Base-by-base conservation (phyloP, 2,888 invertebrate genomes). In the Mythimna pallens region DNA sequence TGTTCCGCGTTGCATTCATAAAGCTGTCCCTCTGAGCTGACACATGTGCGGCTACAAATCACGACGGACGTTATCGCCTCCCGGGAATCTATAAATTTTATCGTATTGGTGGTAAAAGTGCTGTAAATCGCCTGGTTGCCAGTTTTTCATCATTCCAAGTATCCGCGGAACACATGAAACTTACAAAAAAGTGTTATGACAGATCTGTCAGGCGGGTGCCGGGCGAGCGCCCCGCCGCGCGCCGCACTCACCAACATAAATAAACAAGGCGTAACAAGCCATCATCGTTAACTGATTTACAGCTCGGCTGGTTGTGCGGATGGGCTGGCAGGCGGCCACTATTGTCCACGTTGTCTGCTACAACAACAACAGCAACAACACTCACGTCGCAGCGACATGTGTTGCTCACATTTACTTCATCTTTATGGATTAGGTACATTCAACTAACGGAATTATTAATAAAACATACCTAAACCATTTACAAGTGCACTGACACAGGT, bases 11-110 rank as follows among this genome's bases (percentile, higher is more conserved):
- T 62, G 61, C 66, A 69, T 70, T 82, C 79, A 71, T 73, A 76
- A 82, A 75, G 40, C 40, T 70, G 66, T 80, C 73, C 69, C 17
- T 62, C 50, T n/a, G 64, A 43, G 22, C 22, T 12, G 61, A 43
- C 78, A 83, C 85, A 84, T 80, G 85, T 86, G 81, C 47, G 62
- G 30, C 63, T 64, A 72, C 82, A 79, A 77, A 84, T 80, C 81
- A 73, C 43, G 54, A 62, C 65, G 58, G 55, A 73, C 71, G 70
- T 75, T 84, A 77, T 81, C 78, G 83, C 78, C 89, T 91, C 91
- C 91, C 91, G 87, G 86, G 93, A 93, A 92, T 86, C 90, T 69
- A 93, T 93, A 90, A 92, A 92, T 92, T 87, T 87, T 90, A 90
- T 90, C 89, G 86, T 85, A 89, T 93, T 92, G 92, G 89, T 86